These are phyloP conservation scores for Parauchenoglanis ngamensis DNA, from an alignment of 2,797 vertebrate species.

Conservation along the genomic window DNA sequence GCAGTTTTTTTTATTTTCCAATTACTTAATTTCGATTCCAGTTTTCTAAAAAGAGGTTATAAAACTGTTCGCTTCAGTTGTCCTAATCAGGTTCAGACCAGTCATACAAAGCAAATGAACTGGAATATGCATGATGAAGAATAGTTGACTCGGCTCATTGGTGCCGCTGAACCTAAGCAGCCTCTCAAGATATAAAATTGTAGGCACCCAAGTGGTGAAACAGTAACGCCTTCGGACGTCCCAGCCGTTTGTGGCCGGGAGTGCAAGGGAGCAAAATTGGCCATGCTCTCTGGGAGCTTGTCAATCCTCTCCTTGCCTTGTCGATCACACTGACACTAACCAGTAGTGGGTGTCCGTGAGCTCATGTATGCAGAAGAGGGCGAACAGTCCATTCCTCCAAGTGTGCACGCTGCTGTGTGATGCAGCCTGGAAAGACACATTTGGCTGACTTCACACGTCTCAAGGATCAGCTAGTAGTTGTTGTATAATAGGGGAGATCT, in stretches of 20 bases:
- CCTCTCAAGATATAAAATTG: neutral
- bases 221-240: neutral
- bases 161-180: neutral
- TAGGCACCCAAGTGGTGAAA: too few relatives aligned
- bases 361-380: neutral
- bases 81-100: neutral
- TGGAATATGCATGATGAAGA: neutral
- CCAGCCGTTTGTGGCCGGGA: neutral
- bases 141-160: neutral
- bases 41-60: neutral
- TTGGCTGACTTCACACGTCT: neutral
- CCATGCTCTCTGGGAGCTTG: neutral
- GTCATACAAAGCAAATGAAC: neutral
- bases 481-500: neutral
- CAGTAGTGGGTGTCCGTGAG: neutral
- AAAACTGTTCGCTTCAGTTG: neutral
- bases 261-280: neutral
- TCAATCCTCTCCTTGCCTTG: too few relatives aligned
- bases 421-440: too few relatives aligned
- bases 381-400: neutral
- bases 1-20: neutral
- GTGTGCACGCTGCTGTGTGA: neutral
- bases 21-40: neutral
- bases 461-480: neutral
- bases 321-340: neutral